These are phyloP conservation scores for Tipula lateralis DNA, from an alignment of 2,888 invertebrate species.

Conservation along the genomic window DNA sequence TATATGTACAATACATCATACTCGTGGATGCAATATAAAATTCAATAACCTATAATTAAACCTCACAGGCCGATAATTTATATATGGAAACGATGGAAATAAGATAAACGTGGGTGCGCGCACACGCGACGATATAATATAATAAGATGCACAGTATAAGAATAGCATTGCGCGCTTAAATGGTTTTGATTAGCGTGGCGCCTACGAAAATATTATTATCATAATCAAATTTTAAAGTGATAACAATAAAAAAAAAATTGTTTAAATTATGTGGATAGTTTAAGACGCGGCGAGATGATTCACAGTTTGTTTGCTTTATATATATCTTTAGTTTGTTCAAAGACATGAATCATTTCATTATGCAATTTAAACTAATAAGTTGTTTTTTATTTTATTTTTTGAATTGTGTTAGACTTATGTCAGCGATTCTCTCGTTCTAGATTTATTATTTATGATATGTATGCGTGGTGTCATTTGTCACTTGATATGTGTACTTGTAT, in stretches of 20 bases:
- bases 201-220: neutral
- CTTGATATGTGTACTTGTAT: neutral
- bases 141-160: neutral
- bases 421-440: neutral
- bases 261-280: conserved; percentile 1
- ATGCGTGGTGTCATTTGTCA: neutral
- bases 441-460: conserved; percentile 19
- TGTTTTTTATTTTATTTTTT: neutral
- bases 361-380: neutral
- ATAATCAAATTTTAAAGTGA: conserved; percentile 2
- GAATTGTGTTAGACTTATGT: neutral
- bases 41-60: neutral
- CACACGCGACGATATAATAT: neutral
- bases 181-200: neutral
- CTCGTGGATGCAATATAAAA: no score
- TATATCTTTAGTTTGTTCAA: neutral
- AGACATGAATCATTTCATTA: neutral
- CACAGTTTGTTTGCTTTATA: neutral
- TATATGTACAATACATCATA: no score
- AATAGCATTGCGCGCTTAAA: neutral
- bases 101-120: neutral
- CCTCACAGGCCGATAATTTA: neutral
- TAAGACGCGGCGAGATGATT: neutral
- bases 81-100: neutral
- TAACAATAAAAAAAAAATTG: neutral